A percentile compares a stretch with the other conserved stretches of the same genome.
Evolutionary conservation across 2,113 vertebrate species (phyloP).

Genomic region (Isurus oxyrinchus): DNA sequence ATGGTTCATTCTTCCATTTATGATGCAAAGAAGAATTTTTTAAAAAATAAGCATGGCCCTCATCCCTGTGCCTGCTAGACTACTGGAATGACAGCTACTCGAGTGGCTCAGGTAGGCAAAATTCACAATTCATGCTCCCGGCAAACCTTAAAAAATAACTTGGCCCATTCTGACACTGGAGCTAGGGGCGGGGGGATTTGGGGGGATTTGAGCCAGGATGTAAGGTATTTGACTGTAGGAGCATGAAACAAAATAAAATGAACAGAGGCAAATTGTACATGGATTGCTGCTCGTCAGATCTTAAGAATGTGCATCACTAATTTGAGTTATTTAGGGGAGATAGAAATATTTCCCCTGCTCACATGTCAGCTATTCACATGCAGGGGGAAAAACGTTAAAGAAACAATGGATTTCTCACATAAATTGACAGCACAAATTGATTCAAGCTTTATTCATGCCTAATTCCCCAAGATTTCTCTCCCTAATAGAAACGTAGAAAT

Average conservation of each 20-base stretch:
- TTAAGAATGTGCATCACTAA: constrained; percentile 17
- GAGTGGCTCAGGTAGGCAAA: not conserved
- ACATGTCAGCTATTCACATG: not conserved
- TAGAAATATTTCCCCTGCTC: not conserved
- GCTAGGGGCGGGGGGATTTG: too few species aligned
- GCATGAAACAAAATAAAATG: not conserved
- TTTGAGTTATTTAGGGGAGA: not conserved
- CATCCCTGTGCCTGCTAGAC: not conserved
- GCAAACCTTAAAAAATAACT: not conserved
- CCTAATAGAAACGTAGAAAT: not conserved
- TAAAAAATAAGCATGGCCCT: not conserved
- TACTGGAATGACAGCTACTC: not conserved
- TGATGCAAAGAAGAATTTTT: not conserved
- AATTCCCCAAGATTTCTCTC: not conserved
- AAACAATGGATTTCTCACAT: not conserved
- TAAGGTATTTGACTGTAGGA: not conserved
- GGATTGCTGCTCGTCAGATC: not conserved
- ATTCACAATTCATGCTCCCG: not conserved
- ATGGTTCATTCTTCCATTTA: not conserved
- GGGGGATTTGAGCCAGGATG: not conserved
- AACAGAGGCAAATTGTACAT: not conserved
- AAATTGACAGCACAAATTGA: too few species aligned
- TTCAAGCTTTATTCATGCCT: not conserved
- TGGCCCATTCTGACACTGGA: not conserved
- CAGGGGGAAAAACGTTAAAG: not conserved